These are phyloP conservation scores for Muscina levida DNA, from an alignment of 2,888 invertebrate species.

Conservation along the genomic window DNA sequence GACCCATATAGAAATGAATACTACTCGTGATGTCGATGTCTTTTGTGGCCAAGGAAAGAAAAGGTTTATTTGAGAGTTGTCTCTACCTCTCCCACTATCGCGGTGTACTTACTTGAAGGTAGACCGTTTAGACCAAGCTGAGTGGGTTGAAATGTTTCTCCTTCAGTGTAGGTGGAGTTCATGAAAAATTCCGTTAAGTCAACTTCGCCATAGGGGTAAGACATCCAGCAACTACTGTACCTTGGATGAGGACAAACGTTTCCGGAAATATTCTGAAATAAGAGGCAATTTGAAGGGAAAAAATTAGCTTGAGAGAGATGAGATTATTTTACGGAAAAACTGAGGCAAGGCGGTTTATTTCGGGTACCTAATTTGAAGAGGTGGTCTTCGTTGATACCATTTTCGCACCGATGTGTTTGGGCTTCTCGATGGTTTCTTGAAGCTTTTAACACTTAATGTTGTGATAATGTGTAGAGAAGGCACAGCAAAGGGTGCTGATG, in stretches of 20 bases:
- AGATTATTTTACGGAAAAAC: neutral
- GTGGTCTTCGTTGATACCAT: too few relatives aligned
- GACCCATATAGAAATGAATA: constrained; percentile 82
- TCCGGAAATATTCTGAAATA: constrained; percentile 57
- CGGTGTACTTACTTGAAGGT: constrained; percentile 79
- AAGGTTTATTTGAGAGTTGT: too few relatives aligned
- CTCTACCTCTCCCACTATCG: too few relatives aligned
- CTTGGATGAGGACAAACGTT: constrained; percentile 80
- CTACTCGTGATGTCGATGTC: constrained; percentile 81
- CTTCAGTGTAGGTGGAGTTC: constrained; percentile 82
- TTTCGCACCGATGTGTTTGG: too few relatives aligned
- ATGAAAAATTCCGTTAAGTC: constrained; percentile 83
- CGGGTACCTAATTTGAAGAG: too few relatives aligned
- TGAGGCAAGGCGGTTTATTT: neutral
- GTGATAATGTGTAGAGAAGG: too few relatives aligned
- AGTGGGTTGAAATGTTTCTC: constrained; percentile 81
- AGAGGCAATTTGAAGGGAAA: neutral
- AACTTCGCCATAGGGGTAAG: constrained; percentile 82
- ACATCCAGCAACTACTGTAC: constrained; percentile 81
- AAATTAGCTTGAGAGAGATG: too few relatives aligned
- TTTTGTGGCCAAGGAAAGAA: constrained; percentile 69
- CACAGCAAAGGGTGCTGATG: too few relatives aligned
- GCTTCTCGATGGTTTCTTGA: too few relatives aligned
- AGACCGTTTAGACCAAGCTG: constrained; percentile 82
- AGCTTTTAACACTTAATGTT: too few relatives aligned